Evolutionary conservation across 2,888 invertebrate species (phyloP).

Genomic region (Orthonevra nobilis): DNA sequence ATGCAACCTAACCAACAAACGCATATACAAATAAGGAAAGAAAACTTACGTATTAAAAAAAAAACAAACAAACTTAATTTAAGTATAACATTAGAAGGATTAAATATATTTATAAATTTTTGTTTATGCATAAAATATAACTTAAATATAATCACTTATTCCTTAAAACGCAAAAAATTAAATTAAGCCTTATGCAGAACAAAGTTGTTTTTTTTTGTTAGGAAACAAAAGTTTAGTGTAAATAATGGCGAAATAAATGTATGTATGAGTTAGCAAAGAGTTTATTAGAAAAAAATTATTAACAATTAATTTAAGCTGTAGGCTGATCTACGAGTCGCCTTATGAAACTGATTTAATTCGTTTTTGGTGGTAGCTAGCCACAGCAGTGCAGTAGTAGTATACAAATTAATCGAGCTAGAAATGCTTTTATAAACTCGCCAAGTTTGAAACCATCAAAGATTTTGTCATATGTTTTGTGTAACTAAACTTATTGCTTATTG

Average conservation of each 20-base stretch:
- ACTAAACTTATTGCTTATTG: no score
- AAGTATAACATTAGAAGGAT: conserved; percentile 34
- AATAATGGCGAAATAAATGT: conserved; percentile 33
- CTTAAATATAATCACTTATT: conserved; percentile 34
- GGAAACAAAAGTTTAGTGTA: conserved; percentile 35
- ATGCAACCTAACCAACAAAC: conserved; percentile 54
- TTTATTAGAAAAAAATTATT: no score
- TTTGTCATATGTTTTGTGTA: no score
- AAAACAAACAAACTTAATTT: conserved; percentile 52
- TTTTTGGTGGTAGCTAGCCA: no score
- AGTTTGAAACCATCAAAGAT: no score
- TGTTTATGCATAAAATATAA: conserved; percentile 49
- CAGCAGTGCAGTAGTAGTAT: no score
- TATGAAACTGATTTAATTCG: no score
- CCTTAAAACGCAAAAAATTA: conserved; percentile 5
- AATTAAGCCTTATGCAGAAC: conserved; percentile 12
- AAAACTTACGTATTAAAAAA: conserved; percentile 3
- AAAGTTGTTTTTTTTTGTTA: conserved; percentile 9
- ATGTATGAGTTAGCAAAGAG: not conserved
- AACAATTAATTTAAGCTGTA: no score
- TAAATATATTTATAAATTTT: conserved; percentile 28
- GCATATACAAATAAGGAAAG: conserved; percentile 14
- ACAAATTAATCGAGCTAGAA: no score
- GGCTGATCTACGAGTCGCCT: no score
- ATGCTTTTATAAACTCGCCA: no score